A percentile compares a stretch with the other conserved stretches of the same genome.
Evolutionary conservation across 2,113 vertebrate genomes (phyloP).

Genomic region (Stictonetta naevosa): DNA sequence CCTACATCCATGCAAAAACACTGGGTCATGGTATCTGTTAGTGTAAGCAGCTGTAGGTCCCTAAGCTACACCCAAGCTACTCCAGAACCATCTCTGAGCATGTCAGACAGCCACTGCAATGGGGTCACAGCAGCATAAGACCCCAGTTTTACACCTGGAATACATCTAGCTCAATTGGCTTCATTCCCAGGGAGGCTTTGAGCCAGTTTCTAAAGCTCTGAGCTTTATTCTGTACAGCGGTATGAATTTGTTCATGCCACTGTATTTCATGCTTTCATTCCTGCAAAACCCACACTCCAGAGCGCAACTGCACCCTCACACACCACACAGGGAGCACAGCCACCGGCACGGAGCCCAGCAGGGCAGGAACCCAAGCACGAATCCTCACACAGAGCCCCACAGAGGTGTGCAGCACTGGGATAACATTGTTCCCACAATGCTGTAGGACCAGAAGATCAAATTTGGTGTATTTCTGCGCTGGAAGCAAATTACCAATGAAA

Average conservation of each 20-base stretch:
- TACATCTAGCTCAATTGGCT: not conserved
- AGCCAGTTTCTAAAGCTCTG: not conserved
- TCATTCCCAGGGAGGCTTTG: not conserved
- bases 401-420: not conserved
- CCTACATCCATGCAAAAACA: not conserved
- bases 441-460: not conserved
- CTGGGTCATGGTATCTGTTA: not conserved
- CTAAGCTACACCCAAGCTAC: not conserved
- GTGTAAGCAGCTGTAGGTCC: not conserved
- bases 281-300: not conserved
- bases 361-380: not conserved
- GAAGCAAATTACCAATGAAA: conserved; percentile 1
- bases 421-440: conserved; percentile 11
- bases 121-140: not conserved
- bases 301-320: not conserved
- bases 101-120: not conserved
- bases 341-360: not conserved
- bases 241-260: not conserved
- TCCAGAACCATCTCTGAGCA: not conserved
- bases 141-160: not conserved
- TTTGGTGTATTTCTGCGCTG: not conserved
- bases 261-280: not conserved
- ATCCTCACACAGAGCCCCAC: not conserved
- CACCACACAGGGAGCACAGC: not conserved
- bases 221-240: conserved; percentile 22